These are phyloP conservation scores for Alethe diademata DNA, from an alignment of 2,113 vertebrate genomes.

Conservation along the genomic window DNA sequence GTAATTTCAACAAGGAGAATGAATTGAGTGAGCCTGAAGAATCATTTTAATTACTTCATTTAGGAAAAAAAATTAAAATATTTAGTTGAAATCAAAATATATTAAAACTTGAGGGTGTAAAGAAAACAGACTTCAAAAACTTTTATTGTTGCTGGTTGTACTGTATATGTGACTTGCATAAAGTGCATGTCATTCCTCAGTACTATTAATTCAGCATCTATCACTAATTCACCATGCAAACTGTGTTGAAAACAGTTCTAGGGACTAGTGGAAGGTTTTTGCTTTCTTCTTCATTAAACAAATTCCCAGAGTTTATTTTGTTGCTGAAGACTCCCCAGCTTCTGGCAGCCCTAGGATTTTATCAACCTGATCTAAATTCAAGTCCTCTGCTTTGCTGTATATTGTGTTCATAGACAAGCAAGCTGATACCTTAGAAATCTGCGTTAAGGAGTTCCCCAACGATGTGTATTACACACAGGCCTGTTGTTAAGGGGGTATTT, in stretches of 20 bases:
- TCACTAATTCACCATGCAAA: not conserved
- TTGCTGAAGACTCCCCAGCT: not conserved
- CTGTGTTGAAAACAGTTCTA: not conserved
- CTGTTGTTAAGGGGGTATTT: constrained; percentile 64
- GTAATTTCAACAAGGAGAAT: not conserved
- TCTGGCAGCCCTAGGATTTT: not conserved
- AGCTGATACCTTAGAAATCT: constrained; percentile 23
- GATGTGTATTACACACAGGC: constrained; percentile 47
- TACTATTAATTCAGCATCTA: not conserved
- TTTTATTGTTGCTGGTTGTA: not conserved
- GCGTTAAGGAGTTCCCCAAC: constrained; percentile 60
- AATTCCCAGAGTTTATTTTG: not conserved
- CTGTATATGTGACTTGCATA: not conserved
- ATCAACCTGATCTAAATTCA: not conserved
- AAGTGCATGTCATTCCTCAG: not conserved
- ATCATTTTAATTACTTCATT: not conserved
- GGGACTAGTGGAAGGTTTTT: not conserved
- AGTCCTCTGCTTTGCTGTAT: not conserved
- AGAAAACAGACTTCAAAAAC: not conserved
- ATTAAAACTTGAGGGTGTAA: not conserved
- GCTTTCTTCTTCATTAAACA: not conserved
- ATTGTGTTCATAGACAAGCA: not conserved
- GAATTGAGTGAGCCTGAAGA: not conserved
- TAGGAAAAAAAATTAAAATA: not conserved
- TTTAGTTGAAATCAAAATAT: not conserved